Conservation (phyloP, 2,888 invertebrate species). For the Erynnis tages region DNA sequence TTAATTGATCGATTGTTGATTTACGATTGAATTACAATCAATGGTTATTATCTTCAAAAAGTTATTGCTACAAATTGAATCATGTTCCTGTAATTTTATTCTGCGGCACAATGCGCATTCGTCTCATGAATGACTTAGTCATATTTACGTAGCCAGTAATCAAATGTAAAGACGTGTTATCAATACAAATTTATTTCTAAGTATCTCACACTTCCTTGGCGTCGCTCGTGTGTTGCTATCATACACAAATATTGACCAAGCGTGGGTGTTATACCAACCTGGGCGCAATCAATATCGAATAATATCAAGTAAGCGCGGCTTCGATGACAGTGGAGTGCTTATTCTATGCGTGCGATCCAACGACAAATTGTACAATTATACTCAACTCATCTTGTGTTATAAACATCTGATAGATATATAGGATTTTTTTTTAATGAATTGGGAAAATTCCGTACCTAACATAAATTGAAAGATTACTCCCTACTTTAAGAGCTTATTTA, state of each 20-base stretch:
- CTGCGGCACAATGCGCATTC: not conserved
- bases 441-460: too few relatives aligned
- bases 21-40: conserved; percentile 34
- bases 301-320: conserved; percentile 51
- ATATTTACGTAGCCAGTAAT: conserved; percentile 23
- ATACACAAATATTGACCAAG: conserved; percentile 69
- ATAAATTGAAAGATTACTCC: too few relatives aligned
- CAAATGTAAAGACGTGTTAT: conserved; percentile 59
- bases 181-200: conserved; percentile 70
- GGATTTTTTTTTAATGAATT: not conserved
- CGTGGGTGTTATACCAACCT: conserved; percentile 70
- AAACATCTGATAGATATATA: not conserved
- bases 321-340: conserved; percentile 51
- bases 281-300: conserved; percentile 62
- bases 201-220: conserved; percentile 61
- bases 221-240: conserved; percentile 54
- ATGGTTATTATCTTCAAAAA: conserved; percentile 4
- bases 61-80: not conserved
- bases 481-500: too few relatives aligned
- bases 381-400: conserved; percentile 5
- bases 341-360: conserved; percentile 41
- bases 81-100: not conserved
- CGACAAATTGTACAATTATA: conserved; percentile 39
- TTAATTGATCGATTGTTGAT: conserved; percentile 41
- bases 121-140: not conserved